Conservation (phyloP, 2,888 invertebrate genomes). For the Aleiodes leptofemur region DNA sequence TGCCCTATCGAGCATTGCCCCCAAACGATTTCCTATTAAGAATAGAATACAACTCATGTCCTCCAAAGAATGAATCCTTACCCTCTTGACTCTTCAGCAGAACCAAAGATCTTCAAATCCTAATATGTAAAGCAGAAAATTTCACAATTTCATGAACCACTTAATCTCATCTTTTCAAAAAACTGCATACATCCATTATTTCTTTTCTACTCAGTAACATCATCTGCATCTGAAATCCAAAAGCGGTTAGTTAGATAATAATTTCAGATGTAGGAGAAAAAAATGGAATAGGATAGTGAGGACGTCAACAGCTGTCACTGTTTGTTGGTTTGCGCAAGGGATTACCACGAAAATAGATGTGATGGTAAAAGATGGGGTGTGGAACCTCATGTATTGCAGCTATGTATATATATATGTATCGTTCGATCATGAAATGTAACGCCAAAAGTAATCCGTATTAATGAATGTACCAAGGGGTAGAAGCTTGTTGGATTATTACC, state of each 20-base stretch:
- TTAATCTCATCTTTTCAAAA: not conserved
- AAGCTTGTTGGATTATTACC: constrained; percentile 22
- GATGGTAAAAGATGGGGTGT: constrained; percentile 46
- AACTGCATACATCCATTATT: not conserved
- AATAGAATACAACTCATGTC: constrained; percentile 55
- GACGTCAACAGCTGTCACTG: constrained; percentile 72
- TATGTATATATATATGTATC: constrained; percentile 38
- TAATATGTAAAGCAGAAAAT: not conserved
- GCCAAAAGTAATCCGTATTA: constrained; percentile 69
- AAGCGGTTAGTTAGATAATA: constrained; percentile 54
- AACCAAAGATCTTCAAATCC: constrained; percentile 3
- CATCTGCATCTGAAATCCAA: not conserved
- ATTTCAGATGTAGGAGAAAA: constrained; percentile 50
- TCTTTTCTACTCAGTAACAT: not conserved
- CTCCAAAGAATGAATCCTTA: not conserved
- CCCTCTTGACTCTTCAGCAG: constrained; percentile 39
- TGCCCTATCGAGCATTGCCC: constrained; percentile 52
- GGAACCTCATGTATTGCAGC: constrained; percentile 41
- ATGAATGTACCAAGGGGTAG: constrained; percentile 61
- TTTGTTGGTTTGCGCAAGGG: constrained; percentile 72
- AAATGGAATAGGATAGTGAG: constrained; percentile 52
- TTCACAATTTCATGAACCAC: constrained; percentile 5
- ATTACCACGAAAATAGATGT: constrained; percentile 71
- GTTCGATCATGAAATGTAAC: constrained; percentile 65
- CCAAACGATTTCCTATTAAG: constrained; percentile 62